phyloP scores from a whole-genome alignment of 2,888 invertebrate genomes.

The Galeopsomyia nigrocyanea region DNA sequence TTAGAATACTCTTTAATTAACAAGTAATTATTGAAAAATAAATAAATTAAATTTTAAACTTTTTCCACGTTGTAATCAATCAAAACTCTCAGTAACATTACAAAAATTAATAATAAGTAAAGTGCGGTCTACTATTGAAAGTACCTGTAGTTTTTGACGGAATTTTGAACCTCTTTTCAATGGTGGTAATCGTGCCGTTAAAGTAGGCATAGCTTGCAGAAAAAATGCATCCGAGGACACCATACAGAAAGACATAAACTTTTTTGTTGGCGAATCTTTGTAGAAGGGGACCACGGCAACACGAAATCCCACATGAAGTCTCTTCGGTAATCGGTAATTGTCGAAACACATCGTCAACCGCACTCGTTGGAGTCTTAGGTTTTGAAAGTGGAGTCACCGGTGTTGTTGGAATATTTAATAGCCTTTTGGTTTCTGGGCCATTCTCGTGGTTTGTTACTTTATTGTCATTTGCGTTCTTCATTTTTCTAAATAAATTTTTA shows the following conservation, averaged over 20 bases:
- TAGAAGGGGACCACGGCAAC: conserved; percentile 72
- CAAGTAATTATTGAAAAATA: too few relatives aligned
- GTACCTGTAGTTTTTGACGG: conserved; percentile 78
- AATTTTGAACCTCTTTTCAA: conserved; percentile 81
- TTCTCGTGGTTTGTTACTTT: conserved; percentile 52
- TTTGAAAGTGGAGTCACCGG: conserved; percentile 48
- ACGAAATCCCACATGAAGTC: conserved; percentile 77
- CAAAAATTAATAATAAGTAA: neutral
- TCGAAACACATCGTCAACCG: conserved; percentile 67
- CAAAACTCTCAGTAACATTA: neutral
- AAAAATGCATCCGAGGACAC: conserved; percentile 78
- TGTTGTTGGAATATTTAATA: conserved; percentile 56
- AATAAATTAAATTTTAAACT: neutral
- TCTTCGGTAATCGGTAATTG: conserved; percentile 71
- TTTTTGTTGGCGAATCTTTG: conserved; percentile 75
- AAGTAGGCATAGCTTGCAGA: conserved; percentile 80
- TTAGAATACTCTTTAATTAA: too few relatives aligned
- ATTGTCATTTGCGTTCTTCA: conserved; percentile 55
- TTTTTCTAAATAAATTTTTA: conserved; percentile 37
- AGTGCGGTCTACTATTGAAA: neutral
- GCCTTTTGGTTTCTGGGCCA: conserved; percentile 61
- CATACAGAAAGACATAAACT: conserved; percentile 75
- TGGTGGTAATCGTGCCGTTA: conserved; percentile 81
- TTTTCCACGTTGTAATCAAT: neutral
- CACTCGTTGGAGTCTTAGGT: conserved; percentile 53